phyloP scores from a whole-genome alignment of 2,797 vertebrate species.

The Ciconia nigra region DNA sequence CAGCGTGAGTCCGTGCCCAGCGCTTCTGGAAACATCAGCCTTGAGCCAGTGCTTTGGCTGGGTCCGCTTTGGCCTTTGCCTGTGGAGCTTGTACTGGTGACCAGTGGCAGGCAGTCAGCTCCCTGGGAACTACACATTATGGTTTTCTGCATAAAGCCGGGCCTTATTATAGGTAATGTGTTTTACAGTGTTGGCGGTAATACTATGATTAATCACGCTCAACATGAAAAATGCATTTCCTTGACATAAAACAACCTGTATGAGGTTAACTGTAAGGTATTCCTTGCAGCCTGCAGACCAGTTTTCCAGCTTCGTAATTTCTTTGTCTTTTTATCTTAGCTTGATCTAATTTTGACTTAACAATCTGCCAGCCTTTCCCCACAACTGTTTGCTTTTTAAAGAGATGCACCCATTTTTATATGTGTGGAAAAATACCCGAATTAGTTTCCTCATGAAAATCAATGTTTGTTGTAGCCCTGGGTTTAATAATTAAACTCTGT shows the following conservation, averaged over 20 bases:
- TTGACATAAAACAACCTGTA: background rate
- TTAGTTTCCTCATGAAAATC: background rate
- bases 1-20: rapidly evolving
- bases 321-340: background rate
- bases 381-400: background rate
- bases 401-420: background rate
- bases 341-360: background rate
- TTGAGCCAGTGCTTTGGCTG: background rate
- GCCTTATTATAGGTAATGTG: rapidly evolving
- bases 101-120: background rate
- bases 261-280: background rate
- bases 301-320: background rate
- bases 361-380: background rate
- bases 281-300: background rate
- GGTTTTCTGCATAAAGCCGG: background rate
- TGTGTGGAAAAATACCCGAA: background rate
- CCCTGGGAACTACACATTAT: rapidly evolving
- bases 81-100: background rate
- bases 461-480: background rate
- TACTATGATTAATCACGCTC: background rate
- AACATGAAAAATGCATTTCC: background rate
- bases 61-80: background rate
- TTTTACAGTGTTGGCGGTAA: background rate
- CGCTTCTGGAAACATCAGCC: rapidly evolving
- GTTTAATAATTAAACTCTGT: background rate